Evolutionary conservation across 2,113 vertebrate species (phyloP), one percentile per base, ranked within the genome.

Genomic region (Lucifuga dentata): DNA sequence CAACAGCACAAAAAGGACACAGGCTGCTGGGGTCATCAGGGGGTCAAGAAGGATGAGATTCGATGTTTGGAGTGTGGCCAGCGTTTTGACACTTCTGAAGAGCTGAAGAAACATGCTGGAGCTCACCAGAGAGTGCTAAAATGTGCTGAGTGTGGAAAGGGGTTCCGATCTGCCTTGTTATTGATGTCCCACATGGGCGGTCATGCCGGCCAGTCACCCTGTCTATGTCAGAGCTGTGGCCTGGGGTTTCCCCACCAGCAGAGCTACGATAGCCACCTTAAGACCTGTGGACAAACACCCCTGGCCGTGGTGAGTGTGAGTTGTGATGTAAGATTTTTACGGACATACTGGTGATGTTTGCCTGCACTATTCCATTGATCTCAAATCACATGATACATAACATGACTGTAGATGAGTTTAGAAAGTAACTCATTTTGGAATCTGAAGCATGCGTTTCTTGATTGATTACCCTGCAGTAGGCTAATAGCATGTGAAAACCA

Each of bases 121-220:
- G 95, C 94, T 68, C 96, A 97, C 83, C 95, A 97, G 89, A 92
- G 95, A 32, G 93, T 96, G 53, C 93, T 96, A 63, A 94, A 91
- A 45, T 98, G 96, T 1, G 91, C 91, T 0, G 94, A 96, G 43
- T 96, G 96, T 0, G 94, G 94, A 9, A 97, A 96, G 76, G 95
- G 95, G 20, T 98, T 96, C 84, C 94, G 95, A 10, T 95, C 95
- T 0, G 93, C 96, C 0, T 89, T 95, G 15, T 87, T 96, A 65
- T 90, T 98, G 5, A 94, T 94, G 84, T 95, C 94, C 49, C 96
- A 98, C 87, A 95, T 96, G 93, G 93, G 95, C 0, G 96, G 95
- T 2, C 96, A 97, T 63, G 96, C 93, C 0, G 95, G 93, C 5
- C 84, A 93, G 45, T 90, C 94, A 0, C 95, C 95, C 5, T 96